Percentiles rank a stretch among this genome's conserved stretches.
These are phyloP conservation scores for Vombatus ursinus DNA, from an alignment of 2,113 vertebrate species.

Conservation along the genomic window DNA sequence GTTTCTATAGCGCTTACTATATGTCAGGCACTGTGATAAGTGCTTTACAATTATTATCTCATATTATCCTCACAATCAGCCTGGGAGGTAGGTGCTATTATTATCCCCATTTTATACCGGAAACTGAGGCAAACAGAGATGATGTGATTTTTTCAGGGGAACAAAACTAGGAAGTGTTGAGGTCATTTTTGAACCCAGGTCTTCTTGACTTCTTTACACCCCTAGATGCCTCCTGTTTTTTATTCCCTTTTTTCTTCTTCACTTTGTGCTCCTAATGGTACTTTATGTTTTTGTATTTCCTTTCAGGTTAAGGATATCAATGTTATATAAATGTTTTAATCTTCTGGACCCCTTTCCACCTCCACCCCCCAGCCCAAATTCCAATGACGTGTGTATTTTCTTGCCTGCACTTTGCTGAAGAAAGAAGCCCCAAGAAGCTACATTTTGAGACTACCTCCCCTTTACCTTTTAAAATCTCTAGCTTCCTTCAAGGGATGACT, in stretches of 20 bases:
- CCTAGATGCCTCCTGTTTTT: not conserved
- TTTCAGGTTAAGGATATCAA: not conserved
- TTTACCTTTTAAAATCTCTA: too few species aligned
- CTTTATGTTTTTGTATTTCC: too few species aligned
- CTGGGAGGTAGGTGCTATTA: not conserved
- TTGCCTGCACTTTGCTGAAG: too few species aligned
- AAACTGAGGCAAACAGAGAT: not conserved
- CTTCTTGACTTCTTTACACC: not conserved
- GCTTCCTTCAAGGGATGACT: too few species aligned
- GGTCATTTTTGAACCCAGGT: not conserved
- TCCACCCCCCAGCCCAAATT: not conserved
- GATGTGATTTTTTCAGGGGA: not conserved
- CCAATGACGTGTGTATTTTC: not conserved
- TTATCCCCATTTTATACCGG: not conserved
- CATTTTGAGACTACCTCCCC: too few species aligned
- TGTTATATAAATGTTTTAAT: not conserved
- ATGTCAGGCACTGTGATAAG: not conserved
- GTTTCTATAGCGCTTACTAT: not conserved
- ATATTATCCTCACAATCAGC: not conserved
- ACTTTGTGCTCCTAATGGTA: not conserved
- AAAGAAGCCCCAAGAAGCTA: too few species aligned
- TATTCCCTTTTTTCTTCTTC: not conserved
- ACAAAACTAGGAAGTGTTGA: not conserved
- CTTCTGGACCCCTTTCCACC: not conserved
- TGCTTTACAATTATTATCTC: not conserved